phyloP scores from a whole-genome alignment of 2,113 vertebrate species.

The Spilogale gracilis region DNA sequence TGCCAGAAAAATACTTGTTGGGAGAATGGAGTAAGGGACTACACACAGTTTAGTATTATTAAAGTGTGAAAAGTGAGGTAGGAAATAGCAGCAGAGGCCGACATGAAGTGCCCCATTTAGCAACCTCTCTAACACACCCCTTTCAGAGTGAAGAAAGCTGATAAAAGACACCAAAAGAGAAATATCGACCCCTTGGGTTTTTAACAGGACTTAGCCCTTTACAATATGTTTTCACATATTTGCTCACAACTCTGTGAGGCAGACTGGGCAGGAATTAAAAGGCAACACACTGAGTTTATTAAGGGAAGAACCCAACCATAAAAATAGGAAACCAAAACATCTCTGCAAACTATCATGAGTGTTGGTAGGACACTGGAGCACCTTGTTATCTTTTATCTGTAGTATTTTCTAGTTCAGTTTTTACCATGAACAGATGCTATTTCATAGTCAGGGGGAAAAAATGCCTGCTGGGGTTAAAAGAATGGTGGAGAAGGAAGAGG shows the following conservation, averaged over 20 bases:
- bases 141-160: neutral
- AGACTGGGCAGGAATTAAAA: neutral
- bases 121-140: neutral
- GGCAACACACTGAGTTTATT: neutral
- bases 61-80: neutral
- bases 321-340: neutral
- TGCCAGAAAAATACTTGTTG: neutral
- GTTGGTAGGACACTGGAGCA: neutral
- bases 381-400: slow-evolving; percentile 16
- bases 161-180: neutral
- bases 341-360: neutral
- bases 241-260: neutral
- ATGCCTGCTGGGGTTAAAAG: neutral
- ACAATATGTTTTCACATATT: slow-evolving; percentile 9
- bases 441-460: neutral
- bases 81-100: neutral
- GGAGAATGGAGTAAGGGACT: neutral
- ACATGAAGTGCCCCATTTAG: neutral
- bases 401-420: slow-evolving; percentile 33
- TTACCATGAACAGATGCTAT: slow-evolving; percentile 25
- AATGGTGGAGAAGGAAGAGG: neutral
- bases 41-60: neutral
- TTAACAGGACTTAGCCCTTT: neutral
- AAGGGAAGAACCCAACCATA: neutral
- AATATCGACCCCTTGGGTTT: neutral